These are phyloP conservation scores for Mesorhabditis belari DNA, from an alignment of 2,888 invertebrate species.

Conservation along the genomic window DNA sequence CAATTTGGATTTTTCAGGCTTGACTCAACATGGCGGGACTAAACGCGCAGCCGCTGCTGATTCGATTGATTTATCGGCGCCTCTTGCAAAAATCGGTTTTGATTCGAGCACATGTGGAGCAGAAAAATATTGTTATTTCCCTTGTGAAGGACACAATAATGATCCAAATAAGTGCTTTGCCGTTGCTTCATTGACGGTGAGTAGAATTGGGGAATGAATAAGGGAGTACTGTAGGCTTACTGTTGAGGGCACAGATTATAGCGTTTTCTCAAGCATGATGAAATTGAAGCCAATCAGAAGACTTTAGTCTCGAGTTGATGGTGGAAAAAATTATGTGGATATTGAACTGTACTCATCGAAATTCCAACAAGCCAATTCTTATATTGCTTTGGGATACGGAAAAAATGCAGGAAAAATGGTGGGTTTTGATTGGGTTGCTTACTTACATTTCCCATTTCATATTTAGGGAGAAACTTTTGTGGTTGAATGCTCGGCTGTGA, in stretches of 20 bases:
- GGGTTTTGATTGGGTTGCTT: too few species aligned
- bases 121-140: neutral
- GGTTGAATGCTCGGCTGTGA: slow-evolving; percentile 25
- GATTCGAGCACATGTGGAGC: neutral
- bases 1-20: too few species aligned
- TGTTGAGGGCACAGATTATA: too few species aligned
- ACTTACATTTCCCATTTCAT: too few species aligned
- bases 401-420: neutral
- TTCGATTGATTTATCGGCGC: too few species aligned
- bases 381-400: neutral
- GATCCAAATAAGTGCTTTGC: neutral
- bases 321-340: neutral
- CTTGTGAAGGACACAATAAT: neutral
- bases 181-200: neutral
- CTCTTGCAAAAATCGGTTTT: too few species aligned
- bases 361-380: neutral
- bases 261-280: too few species aligned
- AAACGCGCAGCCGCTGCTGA: too few species aligned
- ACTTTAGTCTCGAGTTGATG: too few species aligned
- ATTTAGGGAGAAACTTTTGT: slow-evolving; percentile 22
- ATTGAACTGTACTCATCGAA: neutral
- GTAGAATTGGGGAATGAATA: neutral
- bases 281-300: too few species aligned
- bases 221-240: too few species aligned
- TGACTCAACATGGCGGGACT: too few species aligned